Conservation (phyloP, 2,797 vertebrate species). For the Neopelma chrysocephalum region DNA sequence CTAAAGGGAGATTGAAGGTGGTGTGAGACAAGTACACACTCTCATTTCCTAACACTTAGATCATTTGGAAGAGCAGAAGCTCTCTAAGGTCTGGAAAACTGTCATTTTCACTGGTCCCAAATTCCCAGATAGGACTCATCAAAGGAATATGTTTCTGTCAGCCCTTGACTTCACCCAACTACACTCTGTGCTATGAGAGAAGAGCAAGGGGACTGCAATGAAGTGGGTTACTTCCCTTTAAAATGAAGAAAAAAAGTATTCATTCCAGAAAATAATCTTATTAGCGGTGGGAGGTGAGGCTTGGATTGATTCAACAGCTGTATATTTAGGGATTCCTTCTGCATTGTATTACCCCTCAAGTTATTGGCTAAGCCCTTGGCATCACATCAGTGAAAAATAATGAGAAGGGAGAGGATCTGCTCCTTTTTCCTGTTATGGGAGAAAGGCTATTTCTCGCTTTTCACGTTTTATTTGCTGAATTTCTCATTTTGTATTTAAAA, state of each 20-base stretch:
- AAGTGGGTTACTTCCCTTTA: background rate
- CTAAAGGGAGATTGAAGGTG: background rate
- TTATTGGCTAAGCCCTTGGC: background rate
- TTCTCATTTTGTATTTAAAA: slow-evolving; percentile 4
- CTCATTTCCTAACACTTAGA: background rate
- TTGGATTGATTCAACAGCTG: background rate
- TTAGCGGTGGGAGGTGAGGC: background rate
- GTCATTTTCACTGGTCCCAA: background rate
- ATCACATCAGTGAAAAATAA: background rate
- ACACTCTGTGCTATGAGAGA: background rate
- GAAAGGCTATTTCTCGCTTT: background rate
- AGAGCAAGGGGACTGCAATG: background rate
- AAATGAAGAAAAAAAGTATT: background rate
- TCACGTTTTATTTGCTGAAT: background rate
- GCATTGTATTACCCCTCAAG: background rate
- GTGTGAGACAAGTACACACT: background rate
- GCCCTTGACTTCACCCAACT: background rate
- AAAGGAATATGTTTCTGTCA: background rate
- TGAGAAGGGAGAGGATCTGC: background rate
- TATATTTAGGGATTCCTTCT: background rate
- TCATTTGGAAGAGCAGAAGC: background rate
- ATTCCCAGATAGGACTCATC: background rate
- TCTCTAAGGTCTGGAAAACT: background rate
- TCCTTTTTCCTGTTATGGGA: background rate
- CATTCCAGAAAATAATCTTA: background rate